Percentiles rank a stretch among this genome's conserved stretches.
Evolutionary conservation across 2,888 invertebrate genomes (phyloP).

Genomic region (Troides oblongomaculatus): DNA sequence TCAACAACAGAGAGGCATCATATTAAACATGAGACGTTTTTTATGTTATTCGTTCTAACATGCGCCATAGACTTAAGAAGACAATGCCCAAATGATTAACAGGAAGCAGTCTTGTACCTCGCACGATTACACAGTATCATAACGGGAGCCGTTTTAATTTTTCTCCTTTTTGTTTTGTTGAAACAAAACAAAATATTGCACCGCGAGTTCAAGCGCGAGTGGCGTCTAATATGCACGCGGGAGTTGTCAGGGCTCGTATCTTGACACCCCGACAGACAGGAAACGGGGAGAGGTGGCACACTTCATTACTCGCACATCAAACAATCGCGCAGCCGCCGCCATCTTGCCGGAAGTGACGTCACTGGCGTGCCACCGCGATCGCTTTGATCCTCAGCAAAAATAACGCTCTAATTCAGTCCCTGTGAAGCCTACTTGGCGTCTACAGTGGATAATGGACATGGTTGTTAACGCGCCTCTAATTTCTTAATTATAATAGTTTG

Average conservation of each 20-base stretch:
- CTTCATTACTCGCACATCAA: conserved; percentile 80
- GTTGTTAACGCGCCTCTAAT: conserved; percentile 37
- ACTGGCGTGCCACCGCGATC: conserved; percentile 63
- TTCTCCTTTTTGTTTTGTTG: conserved; percentile 25
- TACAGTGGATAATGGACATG: conserved; percentile 55
- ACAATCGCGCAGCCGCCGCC: conserved; percentile 74
- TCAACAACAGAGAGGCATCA: no score
- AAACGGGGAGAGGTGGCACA: conserved; percentile 73
- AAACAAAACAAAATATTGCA: conserved; percentile 30
- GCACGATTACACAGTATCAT: conserved; percentile 23
- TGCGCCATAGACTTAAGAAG: not conserved
- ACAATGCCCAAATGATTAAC: conserved; percentile 25
- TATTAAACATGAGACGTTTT: no score
- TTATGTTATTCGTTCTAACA: no score
- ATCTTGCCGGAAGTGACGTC: conserved; percentile 77
- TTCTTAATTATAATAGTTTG: conserved; percentile 9
- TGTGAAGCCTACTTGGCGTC: conserved; percentile 40
- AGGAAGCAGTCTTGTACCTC: conserved; percentile 17
- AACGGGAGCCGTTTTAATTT: conserved; percentile 27
- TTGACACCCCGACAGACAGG: conserved; percentile 73
- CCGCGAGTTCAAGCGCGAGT: conserved; percentile 45
- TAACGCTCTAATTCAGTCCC: conserved; percentile 52
- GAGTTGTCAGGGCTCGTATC: conserved; percentile 66
- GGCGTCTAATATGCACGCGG: conserved; percentile 57
- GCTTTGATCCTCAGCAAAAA: conserved; percentile 76